Evolutionary conservation across 2,113 vertebrate genomes (phyloP).

Genomic region (Alligator mississippiensis): DNA sequence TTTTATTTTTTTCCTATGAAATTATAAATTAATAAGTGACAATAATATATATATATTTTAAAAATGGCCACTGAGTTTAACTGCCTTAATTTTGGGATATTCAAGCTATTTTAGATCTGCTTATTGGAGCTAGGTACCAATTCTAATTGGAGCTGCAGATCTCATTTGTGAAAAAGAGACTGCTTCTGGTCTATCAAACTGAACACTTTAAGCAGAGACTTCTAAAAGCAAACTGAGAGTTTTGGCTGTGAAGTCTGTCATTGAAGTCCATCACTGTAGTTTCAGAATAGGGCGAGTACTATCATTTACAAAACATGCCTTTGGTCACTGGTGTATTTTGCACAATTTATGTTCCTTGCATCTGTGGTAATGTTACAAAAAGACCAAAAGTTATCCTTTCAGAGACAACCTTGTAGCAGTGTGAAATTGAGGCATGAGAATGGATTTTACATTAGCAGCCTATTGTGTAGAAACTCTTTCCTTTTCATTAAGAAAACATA

Average conservation of each 20-base stretch:
- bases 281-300: not conserved
- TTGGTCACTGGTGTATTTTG: not conserved
- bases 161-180: not conserved
- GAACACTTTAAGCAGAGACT: not conserved
- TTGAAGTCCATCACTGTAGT: not conserved
- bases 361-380: not conserved
- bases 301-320: not conserved
- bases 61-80: not conserved
- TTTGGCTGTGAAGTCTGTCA: not conserved
- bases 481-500: constrained; percentile 65
- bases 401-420: constrained; percentile 39
- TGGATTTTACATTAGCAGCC: constrained; percentile 69
- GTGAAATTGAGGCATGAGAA: constrained; percentile 42
- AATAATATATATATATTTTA: not conserved
- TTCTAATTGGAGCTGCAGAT: not conserved
- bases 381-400: constrained; percentile 17
- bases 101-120: not conserved
- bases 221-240: not conserved
- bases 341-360: not conserved
- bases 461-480: constrained; percentile 63
- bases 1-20: too few relatives aligned
- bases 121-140: not conserved
- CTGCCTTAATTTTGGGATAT: not conserved
- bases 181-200: not conserved
- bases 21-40: too few relatives aligned